Percentiles rank a stretch among this genome's conserved stretches.
Evolutionary conservation across 2,113 vertebrate species (phyloP).

Genomic region (Baryphthengus martii): DNA sequence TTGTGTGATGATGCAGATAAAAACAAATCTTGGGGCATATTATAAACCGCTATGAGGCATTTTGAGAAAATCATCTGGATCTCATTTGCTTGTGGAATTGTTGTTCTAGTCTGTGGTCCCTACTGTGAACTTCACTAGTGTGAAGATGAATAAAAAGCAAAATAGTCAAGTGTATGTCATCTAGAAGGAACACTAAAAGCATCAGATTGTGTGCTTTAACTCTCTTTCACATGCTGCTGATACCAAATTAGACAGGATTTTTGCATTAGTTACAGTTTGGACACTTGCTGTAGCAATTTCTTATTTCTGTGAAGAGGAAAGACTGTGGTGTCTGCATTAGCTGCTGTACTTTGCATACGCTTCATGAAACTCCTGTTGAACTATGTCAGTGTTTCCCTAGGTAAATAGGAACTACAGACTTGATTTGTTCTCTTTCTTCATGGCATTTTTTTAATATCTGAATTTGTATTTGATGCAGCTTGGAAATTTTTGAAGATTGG

Average conservation of each 20-base stretch:
- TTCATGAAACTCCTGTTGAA: background rate
- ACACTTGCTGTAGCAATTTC: background rate
- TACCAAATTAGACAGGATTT: too few relatives aligned
- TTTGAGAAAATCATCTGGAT: conserved; percentile 23
- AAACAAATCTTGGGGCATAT: background rate
- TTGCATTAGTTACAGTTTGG: background rate
- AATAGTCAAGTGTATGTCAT: background rate
- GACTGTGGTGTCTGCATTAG: background rate
- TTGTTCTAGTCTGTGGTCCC: background rate
- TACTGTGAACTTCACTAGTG: background rate
- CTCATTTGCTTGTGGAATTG: background rate
- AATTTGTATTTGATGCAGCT: background rate
- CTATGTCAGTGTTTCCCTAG: background rate
- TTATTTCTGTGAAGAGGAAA: background rate
- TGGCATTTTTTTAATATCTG: background rate
- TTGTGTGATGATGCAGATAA: background rate
- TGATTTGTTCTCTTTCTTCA: background rate
- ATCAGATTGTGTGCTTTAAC: background rate
- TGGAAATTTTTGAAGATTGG: background rate
- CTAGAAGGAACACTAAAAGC: background rate
- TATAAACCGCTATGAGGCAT: background rate
- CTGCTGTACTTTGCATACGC: background rate
- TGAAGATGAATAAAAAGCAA: background rate
- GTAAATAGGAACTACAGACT: background rate
- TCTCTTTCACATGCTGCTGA: background rate